Evolutionary conservation across 2,113 vertebrate species (phyloP).

Genomic region (Lepisosteus oculatus): DNA sequence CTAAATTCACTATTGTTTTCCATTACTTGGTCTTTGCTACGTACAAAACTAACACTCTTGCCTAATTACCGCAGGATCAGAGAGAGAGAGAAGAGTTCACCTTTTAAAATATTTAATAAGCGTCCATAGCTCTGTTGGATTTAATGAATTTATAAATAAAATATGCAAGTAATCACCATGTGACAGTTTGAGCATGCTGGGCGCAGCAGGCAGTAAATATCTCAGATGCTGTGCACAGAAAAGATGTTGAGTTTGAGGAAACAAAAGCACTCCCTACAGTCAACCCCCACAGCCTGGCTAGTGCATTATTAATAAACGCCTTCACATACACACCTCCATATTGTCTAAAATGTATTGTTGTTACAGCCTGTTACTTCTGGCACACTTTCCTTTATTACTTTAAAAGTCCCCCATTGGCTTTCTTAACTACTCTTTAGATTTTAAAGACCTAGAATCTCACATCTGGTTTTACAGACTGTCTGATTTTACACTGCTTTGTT

Average conservation of each 20-base stretch:
- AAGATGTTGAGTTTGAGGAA: not conserved
- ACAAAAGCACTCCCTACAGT: not conserved
- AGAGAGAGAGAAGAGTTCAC: constrained; percentile 3
- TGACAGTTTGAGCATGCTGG: not conserved
- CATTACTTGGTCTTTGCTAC: not conserved
- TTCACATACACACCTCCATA: too few species aligned
- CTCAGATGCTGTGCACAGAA: not conserved
- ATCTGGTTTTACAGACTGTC: too few species aligned
- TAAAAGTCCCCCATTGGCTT: too few species aligned
- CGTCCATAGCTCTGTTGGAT: not conserved
- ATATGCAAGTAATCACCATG: not conserved
- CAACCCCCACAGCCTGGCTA: not conserved
- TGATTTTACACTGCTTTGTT: too few species aligned
- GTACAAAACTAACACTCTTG: not conserved
- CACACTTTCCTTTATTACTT: too few species aligned
- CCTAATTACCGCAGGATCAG: constrained; percentile 9
- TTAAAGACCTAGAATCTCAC: too few species aligned
- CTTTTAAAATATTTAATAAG: constrained; percentile 19
- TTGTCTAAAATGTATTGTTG: too few species aligned
- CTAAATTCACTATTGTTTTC: not conserved
- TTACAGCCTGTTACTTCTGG: too few species aligned
- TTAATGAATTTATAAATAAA: constrained; percentile 8
- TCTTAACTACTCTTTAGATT: too few species aligned
- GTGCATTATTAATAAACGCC: not conserved
- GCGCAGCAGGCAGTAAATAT: not conserved